Base-by-base conservation (phyloP, 2,888 invertebrate species). In the Byasa hedistus region DNA sequence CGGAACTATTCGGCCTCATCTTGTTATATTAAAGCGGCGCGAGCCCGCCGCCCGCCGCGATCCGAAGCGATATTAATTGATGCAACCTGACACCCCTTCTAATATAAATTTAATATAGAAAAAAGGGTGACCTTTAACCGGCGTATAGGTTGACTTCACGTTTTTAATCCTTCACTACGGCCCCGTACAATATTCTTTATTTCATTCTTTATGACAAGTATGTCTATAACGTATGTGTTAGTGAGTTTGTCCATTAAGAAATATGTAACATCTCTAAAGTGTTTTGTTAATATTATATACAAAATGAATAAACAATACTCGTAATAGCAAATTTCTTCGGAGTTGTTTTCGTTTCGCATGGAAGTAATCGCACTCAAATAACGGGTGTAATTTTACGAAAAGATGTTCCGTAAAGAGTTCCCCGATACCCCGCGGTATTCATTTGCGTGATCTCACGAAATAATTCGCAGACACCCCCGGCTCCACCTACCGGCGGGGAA, bases 1-100 rank as follows among this genome's bases (percentile, higher is more conserved):
- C 70, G 77, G 83, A 82, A 84, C 82, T 85, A 85, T 88, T 85
- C 80, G 75, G 77, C 80, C 83, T 81, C 83, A 82, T 85, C 84
- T 82, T 77, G 78, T 85, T 81, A 86, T 86, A 89, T 89, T 87
- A 87, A 87, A 84, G 51, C 15, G 54, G 70, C 72, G 72, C 69
- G 69, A 74, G 77, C 74, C 72, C 76, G 74, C 75, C 74, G 69
- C 75, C 5, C 3, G n/a, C 39, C 27, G 27, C 23, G 44, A 36
- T 48, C 44, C 17, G 58, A 19, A 19, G 55, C 3, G 1, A 23
- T 15, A 63, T 63, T 63, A 59, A 57, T 55, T 27, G 23, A 44
- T 63, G n/a, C 19, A 59, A 55, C 52, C 52, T 64, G 32, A 56
- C 12, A 44, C 24, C n/a, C 8, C 23, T 22, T 2, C 39, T 39